These are phyloP conservation scores for Hirundo rustica DNA, from an alignment of 2,797 vertebrate species.

Conservation along the genomic window DNA sequence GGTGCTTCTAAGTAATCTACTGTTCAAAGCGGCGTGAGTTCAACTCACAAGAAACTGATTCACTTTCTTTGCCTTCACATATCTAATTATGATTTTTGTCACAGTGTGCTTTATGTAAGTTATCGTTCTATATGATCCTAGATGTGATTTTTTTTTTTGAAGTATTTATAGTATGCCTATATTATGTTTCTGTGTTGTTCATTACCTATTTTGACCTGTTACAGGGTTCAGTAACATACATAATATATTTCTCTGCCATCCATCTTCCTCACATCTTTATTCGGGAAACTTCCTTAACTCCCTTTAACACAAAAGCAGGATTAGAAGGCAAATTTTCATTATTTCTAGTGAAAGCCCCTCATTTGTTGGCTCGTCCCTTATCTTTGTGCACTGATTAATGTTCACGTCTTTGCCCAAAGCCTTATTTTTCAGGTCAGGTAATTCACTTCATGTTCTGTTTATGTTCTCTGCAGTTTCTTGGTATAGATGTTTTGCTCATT, in stretches of 20 bases:
- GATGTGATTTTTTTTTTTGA: background rate
- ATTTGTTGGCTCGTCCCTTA: background rate
- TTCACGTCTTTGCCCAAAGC: constrained; percentile 31
- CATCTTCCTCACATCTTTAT: background rate
- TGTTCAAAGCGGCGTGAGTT: background rate
- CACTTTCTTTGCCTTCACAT: background rate
- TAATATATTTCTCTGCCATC: background rate
- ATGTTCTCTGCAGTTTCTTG: background rate
- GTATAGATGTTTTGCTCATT: background rate
- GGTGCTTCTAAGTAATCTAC: background rate
- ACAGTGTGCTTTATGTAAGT: background rate
- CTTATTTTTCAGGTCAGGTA: constrained; percentile 48
- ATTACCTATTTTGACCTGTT: background rate
- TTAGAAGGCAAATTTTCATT: constrained; percentile 22
- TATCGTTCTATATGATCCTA: background rate
- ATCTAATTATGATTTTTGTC: background rate
- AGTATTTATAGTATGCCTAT: background rate
- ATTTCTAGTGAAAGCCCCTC: constrained; percentile 1
- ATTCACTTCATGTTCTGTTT: constrained; percentile 34
- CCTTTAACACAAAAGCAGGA: background rate
- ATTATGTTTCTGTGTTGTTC: background rate
- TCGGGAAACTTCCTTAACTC: background rate
- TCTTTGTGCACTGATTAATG: constrained; percentile 16
- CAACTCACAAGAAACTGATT: background rate
- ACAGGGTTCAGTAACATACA: background rate